These are phyloP conservation scores for Theretra japonica DNA, from an alignment of 2,888 invertebrate species.

Conservation along the genomic window DNA sequence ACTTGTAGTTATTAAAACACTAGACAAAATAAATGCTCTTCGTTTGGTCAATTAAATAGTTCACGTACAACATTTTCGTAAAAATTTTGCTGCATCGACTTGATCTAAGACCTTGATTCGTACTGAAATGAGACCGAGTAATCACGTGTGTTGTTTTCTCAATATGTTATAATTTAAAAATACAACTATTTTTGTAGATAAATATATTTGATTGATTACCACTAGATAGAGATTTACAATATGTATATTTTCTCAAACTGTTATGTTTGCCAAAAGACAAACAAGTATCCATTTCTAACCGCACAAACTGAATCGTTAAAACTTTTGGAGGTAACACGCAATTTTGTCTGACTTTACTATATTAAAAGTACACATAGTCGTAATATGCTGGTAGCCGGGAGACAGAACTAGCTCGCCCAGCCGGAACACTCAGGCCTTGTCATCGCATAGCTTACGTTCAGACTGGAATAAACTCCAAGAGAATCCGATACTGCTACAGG, in stretches of 20 bases:
- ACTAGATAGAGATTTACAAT: conserved; percentile 78
- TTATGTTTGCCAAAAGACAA: conserved; percentile 75
- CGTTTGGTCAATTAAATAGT: conserved; percentile 62
- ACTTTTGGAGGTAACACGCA: conserved; percentile 49
- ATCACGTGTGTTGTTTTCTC: conserved; percentile 63
- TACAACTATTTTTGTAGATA: conserved; percentile 84
- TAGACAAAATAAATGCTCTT: conserved; percentile 57
- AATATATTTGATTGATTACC: conserved; percentile 79
- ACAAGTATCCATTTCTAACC: conserved; percentile 64
- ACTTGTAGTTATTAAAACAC: conserved; percentile 67
- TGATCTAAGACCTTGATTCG: conserved; percentile 47
- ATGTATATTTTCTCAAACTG: conserved; percentile 78
- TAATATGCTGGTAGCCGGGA: background rate
- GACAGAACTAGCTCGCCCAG: conserved; percentile 10
- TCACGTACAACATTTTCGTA: conserved; percentile 59
- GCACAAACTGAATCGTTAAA: conserved; percentile 66
- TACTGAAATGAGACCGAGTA: conserved; percentile 35
- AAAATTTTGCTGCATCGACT: conserved; percentile 49
- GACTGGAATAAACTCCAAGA: conserved; percentile 40
- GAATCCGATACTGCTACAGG: background rate
- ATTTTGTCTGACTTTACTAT: conserved; percentile 42
- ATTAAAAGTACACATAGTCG: conserved; percentile 20
- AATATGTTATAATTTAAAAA: conserved; percentile 69
- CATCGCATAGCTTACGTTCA: conserved; percentile 45
- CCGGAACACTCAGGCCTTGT: conserved; percentile 46